Evolutionary conservation across 1,140 invertebrate species (phyloP).

Genomic region (Hylaeus anthracinus): DNA sequence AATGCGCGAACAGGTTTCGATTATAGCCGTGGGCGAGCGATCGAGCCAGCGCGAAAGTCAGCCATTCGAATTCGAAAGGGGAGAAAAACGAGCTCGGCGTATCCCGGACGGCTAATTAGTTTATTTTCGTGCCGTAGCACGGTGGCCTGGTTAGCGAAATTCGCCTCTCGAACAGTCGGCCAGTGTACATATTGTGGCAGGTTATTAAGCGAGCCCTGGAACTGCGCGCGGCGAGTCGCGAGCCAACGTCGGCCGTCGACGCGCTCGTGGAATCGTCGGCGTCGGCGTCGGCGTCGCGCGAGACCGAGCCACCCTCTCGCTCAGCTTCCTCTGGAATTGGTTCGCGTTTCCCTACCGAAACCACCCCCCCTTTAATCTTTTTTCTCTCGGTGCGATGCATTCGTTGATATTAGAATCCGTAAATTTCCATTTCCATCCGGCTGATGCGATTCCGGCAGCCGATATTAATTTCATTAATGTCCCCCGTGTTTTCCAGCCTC

Average conservation of each 20-base stretch:
- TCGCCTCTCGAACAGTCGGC: constrained; percentile 9
- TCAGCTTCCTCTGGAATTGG: neutral
- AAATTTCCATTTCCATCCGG: constrained; percentile 13
- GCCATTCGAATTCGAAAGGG: constrained; percentile 12
- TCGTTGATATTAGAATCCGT: constrained; percentile 5
- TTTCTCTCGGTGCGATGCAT: neutral
- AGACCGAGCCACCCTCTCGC: neutral
- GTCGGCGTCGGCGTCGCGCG: too few species aligned
- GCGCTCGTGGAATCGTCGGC: neutral
- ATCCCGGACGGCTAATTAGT: constrained; percentile 46
- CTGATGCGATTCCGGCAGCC: neutral
- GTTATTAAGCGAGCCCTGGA: constrained; percentile 27
- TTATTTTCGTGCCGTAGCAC: constrained; percentile 35
- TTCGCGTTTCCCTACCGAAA: neutral
- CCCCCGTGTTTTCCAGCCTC: neutral
- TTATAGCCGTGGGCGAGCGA: neutral
- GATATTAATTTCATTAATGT: constrained; percentile 17
- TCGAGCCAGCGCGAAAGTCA: constrained; percentile 1
- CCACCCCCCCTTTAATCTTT: constrained; percentile 21
- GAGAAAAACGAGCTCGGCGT: neutral
- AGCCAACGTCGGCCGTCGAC: neutral
- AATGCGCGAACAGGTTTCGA: neutral
- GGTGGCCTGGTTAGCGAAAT: constrained; percentile 26
- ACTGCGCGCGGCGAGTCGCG: neutral
- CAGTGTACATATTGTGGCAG: neutral